Conservation (phyloP, 2,888 invertebrate species). For the Macrosiphum euphorbiae region DNA sequence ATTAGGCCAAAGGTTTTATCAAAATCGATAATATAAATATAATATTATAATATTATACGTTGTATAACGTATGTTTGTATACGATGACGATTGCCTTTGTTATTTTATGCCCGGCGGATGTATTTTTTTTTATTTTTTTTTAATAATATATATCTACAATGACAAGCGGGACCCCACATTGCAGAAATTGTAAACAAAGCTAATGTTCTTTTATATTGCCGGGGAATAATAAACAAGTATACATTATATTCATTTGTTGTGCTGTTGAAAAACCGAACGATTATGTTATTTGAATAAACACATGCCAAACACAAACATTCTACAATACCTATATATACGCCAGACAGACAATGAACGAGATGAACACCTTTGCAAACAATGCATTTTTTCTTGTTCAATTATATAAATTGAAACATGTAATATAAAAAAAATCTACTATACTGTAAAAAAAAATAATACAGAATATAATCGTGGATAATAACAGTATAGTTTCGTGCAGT, state of each 20-base stretch:
- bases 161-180: conserved; percentile 54
- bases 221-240: conserved; percentile 63
- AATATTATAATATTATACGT: conserved; percentile 39
- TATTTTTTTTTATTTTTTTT: conserved; percentile 42
- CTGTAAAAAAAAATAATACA: conserved; percentile 36
- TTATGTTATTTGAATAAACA: conserved; percentile 64
- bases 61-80: conserved; percentile 37
- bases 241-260: conserved; percentile 60
- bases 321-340: conserved; percentile 25
- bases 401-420: conserved; percentile 61
- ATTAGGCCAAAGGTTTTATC: conserved; percentile 51
- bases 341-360: conserved; percentile 63
- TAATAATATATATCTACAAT: conserved; percentile 56
- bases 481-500: conserved; percentile 42
- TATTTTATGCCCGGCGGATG: conserved; percentile 62
- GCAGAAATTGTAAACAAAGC: conserved; percentile 64
- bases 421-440: conserved; percentile 47
- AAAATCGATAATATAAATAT: conserved; percentile 58
- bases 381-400: conserved; percentile 63
- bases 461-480: conserved; percentile 41
- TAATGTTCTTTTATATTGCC: conserved; percentile 64
- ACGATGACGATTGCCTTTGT: conserved; percentile 59
- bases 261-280: conserved; percentile 62
- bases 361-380: conserved; percentile 63
- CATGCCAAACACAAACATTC: conserved; percentile 61